A percentile compares a stretch with the other conserved stretches of the same genome.
phyloP scores from a whole-genome alignment of 2,888 invertebrate species.

The Alitta virens region DNA sequence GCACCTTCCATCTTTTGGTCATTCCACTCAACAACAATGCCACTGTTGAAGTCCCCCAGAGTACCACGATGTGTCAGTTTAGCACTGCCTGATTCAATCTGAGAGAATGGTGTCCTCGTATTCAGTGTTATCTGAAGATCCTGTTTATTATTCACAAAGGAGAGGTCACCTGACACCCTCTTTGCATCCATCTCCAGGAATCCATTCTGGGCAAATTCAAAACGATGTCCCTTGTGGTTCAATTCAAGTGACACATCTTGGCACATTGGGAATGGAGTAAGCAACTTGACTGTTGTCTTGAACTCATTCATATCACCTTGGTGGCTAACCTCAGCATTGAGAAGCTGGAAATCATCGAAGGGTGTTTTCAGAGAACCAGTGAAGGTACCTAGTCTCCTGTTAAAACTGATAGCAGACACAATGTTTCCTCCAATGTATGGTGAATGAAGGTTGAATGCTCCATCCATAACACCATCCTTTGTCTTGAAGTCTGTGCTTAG shows the following conservation, averaged over 20 bases:
- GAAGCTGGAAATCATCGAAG: neutral
- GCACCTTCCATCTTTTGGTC: neutral
- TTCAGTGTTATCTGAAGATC: neutral
- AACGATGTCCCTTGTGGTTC: constrained; percentile 20
- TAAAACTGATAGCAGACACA: too few species aligned
- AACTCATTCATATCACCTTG: neutral
- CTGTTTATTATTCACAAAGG: neutral
- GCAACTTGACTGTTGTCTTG: constrained; percentile 5
- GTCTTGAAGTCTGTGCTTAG: too few species aligned
- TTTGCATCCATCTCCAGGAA: neutral
- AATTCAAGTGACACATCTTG: constrained; percentile 1
- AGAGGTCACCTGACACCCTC: neutral
- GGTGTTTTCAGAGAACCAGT: neutral
- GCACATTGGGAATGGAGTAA: constrained; percentile 1
- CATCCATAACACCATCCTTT: too few species aligned
- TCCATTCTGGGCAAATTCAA: constrained; percentile 13
- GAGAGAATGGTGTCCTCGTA: constrained; percentile 18
- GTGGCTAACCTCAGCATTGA: neutral
- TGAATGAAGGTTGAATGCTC: too few species aligned
- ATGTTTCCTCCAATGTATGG: too few species aligned
- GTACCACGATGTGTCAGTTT: constrained; percentile 10
- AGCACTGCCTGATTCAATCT: neutral
- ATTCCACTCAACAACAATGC: neutral
- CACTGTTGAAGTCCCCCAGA: neutral
- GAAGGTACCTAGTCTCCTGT: too few species aligned